Base-by-base conservation (phyloP, 1,140 invertebrate species). In the Drosophila truncata region DNA sequence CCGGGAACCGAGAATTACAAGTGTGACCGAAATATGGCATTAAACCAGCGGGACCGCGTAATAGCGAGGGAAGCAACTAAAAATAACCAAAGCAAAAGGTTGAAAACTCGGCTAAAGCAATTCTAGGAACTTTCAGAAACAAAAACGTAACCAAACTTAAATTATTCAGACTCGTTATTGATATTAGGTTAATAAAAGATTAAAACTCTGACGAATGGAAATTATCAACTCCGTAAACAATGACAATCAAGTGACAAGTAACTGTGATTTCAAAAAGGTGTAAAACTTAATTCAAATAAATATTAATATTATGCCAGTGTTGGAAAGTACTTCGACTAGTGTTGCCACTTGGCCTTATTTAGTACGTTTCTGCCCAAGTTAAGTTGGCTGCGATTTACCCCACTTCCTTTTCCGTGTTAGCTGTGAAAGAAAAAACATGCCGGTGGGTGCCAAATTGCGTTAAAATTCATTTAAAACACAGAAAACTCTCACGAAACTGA, bases 401-500 rank as follows among this genome's bases (percentile, higher is more conserved):
- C 58, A 91, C 92, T 93, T 93, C 92, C 92, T 93, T 93, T 93
- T 92, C 91, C 92, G 88, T 91, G 92, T 91, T 91, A 92, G 91
- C 91, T 93, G 91, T 91, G 82, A 93, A 87, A 91, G 85, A 92
- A 92, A 84, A 93, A 93, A 93, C 92, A 93, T 93, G 92, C 92
- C 92, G 92, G 92, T 93, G 91, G 81, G 92, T 93, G 82, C 66
- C 31, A 75, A 92, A 78, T 73, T 75, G 63, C 42, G 54, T 67
- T 75, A 91, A 93, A 85, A 84, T 79, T 54, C 50, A 50, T 52
- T 77, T 78, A 77, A 85, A 88, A 80, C 62, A 75, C 60, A 33
- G 66, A 82, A 77, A 79, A 77, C 42, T 80, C 49, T 47, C 27
- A 33, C 50, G 61, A 55, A 37, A 49, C 46, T 10, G 4, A 27